Conservation (phyloP, 2,888 invertebrate species). For the Chrysolina americana region DNA sequence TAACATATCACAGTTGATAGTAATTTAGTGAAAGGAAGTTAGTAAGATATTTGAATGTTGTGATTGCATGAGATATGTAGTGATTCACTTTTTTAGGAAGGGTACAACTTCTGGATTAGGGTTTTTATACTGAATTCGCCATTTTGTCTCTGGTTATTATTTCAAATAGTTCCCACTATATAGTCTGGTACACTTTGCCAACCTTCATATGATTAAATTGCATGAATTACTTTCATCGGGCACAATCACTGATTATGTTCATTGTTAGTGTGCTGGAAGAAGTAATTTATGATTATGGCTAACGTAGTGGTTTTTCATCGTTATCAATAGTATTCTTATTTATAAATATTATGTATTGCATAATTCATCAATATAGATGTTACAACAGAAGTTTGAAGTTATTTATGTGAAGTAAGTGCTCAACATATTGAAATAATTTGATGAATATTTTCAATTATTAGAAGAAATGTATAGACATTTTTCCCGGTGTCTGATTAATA, state of each 20-base stretch:
- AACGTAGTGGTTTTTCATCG: background rate
- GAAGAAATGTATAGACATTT: too few relatives aligned
- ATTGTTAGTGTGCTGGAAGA: background rate
- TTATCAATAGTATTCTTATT: slow-evolving; percentile 18
- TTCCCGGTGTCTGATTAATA: too few relatives aligned
- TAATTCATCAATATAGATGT: slow-evolving; percentile 45
- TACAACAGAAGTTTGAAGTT: slow-evolving; percentile 22
- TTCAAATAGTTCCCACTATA: background rate
- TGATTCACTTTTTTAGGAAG: background rate
- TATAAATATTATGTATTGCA: slow-evolving; percentile 39
- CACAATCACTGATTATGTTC: background rate
- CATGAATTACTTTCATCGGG: background rate
- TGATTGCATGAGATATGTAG: background rate
- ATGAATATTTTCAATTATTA: background rate
- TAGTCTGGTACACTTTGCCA: background rate
- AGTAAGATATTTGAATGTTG: too few relatives aligned
- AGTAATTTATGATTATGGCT: background rate
- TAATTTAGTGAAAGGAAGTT: too few relatives aligned
- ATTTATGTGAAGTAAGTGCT: slow-evolving; percentile 3
- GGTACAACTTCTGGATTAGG: background rate
- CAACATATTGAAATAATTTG: background rate
- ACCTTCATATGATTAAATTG: background rate
- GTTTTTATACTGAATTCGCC: background rate
- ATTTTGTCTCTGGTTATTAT: background rate
- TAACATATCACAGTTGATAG: too few relatives aligned